Percentiles rank a stretch among this genome's conserved stretches.
Conservation (phyloP, 2,797 vertebrate genomes). For the Catamblyrhynchus diadema region DNA sequence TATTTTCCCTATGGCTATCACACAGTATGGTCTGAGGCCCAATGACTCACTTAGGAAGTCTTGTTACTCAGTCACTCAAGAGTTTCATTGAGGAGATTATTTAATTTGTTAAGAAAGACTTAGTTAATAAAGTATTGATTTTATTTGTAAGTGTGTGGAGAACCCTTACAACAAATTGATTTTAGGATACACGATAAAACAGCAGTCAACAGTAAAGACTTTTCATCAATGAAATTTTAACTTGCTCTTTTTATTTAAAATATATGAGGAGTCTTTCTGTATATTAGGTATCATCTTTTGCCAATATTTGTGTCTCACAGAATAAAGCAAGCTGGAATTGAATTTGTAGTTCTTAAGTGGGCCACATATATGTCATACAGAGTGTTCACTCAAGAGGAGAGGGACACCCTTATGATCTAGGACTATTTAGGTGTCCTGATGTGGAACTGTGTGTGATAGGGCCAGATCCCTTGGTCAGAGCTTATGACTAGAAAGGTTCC, state of each 20-base stretch:
- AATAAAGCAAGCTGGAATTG: neutral
- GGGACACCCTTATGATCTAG: neutral
- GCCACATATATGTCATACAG: too few relatives aligned
- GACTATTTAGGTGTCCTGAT: neutral
- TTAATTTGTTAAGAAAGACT: neutral
- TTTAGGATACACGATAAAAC: neutral
- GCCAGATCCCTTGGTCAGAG: neutral
- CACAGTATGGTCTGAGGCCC: neutral
- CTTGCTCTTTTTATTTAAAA: neutral
- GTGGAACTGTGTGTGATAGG: neutral
- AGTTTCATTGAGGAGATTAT: neutral
- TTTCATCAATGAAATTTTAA: neutral
- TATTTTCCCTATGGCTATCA: neutral
- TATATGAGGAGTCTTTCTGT: neutral
- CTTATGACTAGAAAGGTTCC: neutral
- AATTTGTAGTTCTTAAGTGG: neutral
- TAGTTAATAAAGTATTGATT: neutral
- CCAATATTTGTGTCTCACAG: neutral
- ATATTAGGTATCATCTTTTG: neutral
- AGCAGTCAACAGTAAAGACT: neutral
- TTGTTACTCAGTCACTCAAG: neutral
- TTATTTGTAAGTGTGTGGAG: neutral
- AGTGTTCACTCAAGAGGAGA: neutral
- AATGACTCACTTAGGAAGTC: neutral
- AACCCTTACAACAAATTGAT: neutral